Conservation (phyloP, 2,797 vertebrate species). For the Pristis pectinata region DNA sequence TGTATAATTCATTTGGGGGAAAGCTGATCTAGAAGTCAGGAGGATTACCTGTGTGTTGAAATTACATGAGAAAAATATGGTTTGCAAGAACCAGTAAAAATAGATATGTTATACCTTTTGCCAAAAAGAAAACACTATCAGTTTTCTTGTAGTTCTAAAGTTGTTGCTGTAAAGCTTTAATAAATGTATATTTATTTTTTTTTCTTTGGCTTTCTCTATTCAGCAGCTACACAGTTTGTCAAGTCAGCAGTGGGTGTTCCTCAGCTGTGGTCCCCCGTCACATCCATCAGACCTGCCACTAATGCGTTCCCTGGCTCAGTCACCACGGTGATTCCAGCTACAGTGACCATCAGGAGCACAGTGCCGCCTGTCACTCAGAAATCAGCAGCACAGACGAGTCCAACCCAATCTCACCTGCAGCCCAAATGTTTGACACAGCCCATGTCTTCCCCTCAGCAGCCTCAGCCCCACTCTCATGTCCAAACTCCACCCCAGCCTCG, state of each 20-base stretch:
- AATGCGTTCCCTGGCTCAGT: constrained; percentile 61
- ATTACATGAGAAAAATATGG: no score
- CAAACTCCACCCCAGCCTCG: constrained; percentile 11
- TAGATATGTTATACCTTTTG: neutral
- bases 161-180: no score
- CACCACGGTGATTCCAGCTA: constrained; percentile 75
- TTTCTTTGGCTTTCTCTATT: neutral
- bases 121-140: neutral
- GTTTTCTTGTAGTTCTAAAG: neutral
- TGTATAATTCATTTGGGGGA: neutral
- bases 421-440: constrained; percentile 55
- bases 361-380: constrained; percentile 54
- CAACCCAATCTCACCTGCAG: constrained; percentile 58
- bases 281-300: constrained; percentile 61
- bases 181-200: neutral
- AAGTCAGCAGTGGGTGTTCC: constrained; percentile 68
- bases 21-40: neutral
- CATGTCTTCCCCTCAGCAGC: constrained; percentile 34
- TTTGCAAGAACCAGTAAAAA: neutral
- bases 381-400: constrained; percentile 53
- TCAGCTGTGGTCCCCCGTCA: constrained; percentile 69
- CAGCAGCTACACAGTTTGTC: constrained; percentile 66
- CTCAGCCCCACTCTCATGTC: constrained; percentile 41
- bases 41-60: neutral
- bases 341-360: constrained; percentile 73